These are phyloP conservation scores for Hucho hucho DNA, from an alignment of 2,113 vertebrate genomes.

Conservation along the genomic window DNA sequence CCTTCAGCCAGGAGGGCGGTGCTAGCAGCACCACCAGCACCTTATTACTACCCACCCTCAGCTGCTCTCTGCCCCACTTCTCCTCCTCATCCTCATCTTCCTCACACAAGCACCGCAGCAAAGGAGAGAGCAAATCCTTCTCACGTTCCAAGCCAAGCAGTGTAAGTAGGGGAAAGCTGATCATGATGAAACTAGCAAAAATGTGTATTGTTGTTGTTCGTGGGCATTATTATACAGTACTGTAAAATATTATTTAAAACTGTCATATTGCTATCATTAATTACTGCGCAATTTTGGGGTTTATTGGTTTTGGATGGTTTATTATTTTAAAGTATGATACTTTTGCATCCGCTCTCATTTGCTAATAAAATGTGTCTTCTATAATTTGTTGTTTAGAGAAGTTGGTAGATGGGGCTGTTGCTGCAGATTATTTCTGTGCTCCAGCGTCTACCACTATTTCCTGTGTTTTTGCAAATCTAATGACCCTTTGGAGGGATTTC, in stretches of 20 bases:
- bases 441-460: conserved; percentile 38
- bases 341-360: neutral
- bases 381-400: neutral
- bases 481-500: conserved; percentile 39
- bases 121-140: conserved; percentile 81
- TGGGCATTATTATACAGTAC: neutral
- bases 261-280: neutral
- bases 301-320: neutral
- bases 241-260: neutral
- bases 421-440: conserved; percentile 22
- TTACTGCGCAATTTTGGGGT: neutral
- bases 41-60: conserved; percentile 26
- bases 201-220: neutral
- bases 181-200: neutral
- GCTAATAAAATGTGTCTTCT: neutral
- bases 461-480: conserved; percentile 41
- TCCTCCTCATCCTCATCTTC: conserved; percentile 68
- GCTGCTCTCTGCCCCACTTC: conserved; percentile 39
- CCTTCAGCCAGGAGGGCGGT: conserved; percentile 79
- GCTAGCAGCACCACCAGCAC: conserved; percentile 27
- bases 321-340: neutral
- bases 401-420: neutral
- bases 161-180: conserved; percentile 68
- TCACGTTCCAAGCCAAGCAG: conserved; percentile 78
- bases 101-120: conserved; percentile 83